Percentiles rank a stretch among this genome's conserved stretches.
Evolutionary conservation across 2,797 vertebrate genomes (phyloP).

Genomic region (Parauchenoglanis punctatus): DNA sequence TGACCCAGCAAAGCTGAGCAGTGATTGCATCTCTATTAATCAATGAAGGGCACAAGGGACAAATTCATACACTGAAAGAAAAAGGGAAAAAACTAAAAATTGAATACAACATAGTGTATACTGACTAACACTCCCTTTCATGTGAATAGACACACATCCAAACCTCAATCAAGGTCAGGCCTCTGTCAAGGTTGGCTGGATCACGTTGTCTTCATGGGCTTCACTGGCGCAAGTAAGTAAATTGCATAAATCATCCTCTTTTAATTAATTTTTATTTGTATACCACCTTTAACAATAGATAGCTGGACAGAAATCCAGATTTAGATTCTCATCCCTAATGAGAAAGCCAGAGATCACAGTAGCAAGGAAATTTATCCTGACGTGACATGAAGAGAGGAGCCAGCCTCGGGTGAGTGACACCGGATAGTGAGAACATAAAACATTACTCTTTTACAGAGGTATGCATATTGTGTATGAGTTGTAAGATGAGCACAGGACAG

Average conservation of each 20-base stretch:
- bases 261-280: neutral
- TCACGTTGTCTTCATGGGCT: conserved; percentile 24
- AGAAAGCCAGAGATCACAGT: conserved; percentile 14
- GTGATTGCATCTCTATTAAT: conserved; percentile 51
- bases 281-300: neutral
- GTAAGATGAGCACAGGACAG: neutral
- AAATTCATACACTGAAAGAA: conserved; percentile 24
- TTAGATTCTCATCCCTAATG: neutral
- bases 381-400: neutral
- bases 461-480: neutral
- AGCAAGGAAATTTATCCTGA: neutral
- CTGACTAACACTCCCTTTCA: neutral
- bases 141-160: neutral
- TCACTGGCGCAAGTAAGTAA: conserved; percentile 22
- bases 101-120: conserved; percentile 27
- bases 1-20: conserved; percentile 38
- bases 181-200: neutral
- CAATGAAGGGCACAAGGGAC: conserved; percentile 37
- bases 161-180: conserved; percentile 6
- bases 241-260: conserved; percentile 26
- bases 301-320: neutral
- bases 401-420: neutral
- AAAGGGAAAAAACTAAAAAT: conserved; percentile 7
- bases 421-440: neutral
- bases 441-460: neutral